These are phyloP conservation scores for Gnathonemus longibarbis DNA, from an alignment of 2,113 vertebrate species.

Conservation along the genomic window DNA sequence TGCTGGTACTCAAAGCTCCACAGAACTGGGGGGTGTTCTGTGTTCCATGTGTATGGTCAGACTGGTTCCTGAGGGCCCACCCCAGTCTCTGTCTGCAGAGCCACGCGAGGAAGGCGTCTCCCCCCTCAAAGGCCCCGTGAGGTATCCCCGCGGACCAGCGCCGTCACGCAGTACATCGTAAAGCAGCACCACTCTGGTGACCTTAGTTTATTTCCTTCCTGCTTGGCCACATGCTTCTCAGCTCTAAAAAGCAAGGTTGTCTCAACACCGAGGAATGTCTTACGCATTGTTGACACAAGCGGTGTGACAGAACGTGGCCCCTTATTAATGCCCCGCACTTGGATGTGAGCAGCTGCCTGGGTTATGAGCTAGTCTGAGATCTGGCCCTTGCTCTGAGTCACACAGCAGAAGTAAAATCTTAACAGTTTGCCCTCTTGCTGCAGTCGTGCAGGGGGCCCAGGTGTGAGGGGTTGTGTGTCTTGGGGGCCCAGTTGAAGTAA, in stretches of 20 bases:
- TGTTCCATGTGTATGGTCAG: background rate
- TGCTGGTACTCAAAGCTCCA: background rate
- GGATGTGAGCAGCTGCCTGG: background rate
- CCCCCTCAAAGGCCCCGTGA: background rate
- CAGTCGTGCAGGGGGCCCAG: background rate
- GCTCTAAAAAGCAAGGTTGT: background rate
- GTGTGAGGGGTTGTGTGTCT: background rate
- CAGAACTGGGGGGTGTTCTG: background rate
- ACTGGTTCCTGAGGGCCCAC: background rate
- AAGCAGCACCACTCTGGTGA: background rate
- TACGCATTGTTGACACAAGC: background rate
- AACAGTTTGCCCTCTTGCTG: background rate
- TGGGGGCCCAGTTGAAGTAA: background rate
- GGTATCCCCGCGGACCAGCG: background rate
- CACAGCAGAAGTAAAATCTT: background rate
- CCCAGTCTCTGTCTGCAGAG: background rate
- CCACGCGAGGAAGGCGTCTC: background rate
- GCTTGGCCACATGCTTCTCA: background rate
- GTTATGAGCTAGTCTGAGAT: background rate
- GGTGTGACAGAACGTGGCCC: background rate
- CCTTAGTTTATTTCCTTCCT: background rate
- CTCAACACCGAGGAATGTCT: slow-evolving; percentile 6
- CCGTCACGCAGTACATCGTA: background rate
- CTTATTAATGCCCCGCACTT: background rate
- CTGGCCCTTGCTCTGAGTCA: background rate